Conservation (phyloP, 92 coral and sea anemone genomes). For the Palythoa caribaeorum region DNA sequence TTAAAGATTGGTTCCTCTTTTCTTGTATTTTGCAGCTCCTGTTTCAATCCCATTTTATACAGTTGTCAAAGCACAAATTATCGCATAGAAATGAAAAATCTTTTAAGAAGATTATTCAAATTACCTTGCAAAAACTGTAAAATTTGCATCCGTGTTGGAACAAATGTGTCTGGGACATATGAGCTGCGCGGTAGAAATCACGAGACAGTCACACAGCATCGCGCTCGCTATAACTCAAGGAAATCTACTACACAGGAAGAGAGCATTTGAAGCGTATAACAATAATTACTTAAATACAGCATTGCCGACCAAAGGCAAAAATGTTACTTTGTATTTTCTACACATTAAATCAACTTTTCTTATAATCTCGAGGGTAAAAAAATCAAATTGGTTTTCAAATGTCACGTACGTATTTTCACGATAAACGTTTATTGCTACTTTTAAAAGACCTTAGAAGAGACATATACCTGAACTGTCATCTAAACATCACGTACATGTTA, state of each 20-base stretch:
- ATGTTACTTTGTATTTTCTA: no score
- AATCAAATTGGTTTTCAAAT: no score
- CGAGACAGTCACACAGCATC: neutral
- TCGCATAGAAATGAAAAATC: constrained; percentile 1
- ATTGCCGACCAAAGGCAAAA: no score
- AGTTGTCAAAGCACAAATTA: constrained; percentile 37
- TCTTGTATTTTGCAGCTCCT: constrained; percentile 28
- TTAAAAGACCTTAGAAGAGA: no score
- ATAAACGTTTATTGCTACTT: no score
- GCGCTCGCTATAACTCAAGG: neutral
- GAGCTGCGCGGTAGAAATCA: neutral
- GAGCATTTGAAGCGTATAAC: neutral
- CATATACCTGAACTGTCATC: no score
- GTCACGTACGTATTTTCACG: no score
- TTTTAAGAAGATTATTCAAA: neutral
- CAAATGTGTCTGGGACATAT: neutral
- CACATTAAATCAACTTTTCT: neutral
- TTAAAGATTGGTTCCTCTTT: constrained; percentile 3
- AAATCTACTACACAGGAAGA: neutral
- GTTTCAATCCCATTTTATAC: constrained; percentile 28
- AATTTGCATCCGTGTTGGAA: neutral
- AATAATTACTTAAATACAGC: no score
- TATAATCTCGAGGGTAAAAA: no score
- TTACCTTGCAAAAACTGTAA: neutral
- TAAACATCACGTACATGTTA: no score